These are phyloP conservation scores for Tetranychus urticae DNA, from an alignment of 1,140 invertebrate genomes.

Conservation along the genomic window DNA sequence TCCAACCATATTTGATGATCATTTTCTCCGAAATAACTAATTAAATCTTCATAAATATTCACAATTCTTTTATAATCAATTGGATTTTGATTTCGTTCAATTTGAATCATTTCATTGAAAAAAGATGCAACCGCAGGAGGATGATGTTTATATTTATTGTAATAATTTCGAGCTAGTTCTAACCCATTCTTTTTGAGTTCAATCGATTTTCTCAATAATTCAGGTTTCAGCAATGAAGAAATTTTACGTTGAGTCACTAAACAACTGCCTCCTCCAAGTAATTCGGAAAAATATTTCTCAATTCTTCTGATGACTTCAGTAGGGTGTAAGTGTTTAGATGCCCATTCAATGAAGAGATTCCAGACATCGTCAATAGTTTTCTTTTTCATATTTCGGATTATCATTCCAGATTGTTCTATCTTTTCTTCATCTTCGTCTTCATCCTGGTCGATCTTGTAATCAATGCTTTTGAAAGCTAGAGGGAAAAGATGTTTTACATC, in stretches of 20 bases:
- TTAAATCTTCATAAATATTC: neutral
- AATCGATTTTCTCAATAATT: neutral
- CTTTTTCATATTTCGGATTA: neutral
- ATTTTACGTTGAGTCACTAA: conserved; percentile 1
- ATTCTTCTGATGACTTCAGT: neutral
- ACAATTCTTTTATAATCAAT: neutral
- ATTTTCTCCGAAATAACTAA: conserved; percentile 1
- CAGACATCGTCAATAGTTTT: conserved; percentile 3
- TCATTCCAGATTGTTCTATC: neutral
- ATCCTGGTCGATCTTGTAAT: neutral
- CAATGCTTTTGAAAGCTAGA: neutral
- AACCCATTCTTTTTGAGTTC: neutral
- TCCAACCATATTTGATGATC: conserved; percentile 5
- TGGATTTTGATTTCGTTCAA: neutral
- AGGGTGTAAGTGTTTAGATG: neutral
- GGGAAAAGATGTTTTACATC: neutral
- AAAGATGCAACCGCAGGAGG: conserved; percentile 1
- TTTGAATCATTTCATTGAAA: conserved; percentile 3
- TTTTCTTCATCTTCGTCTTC: neutral
- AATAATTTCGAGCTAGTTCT: neutral
- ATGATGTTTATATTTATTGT: conserved; percentile 5
- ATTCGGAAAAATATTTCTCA: neutral
- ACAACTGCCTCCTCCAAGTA: neutral
- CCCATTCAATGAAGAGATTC: conserved; percentile 5
- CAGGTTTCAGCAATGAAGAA: conserved; percentile 1